Evolutionary conservation across 2,888 invertebrate genomes (phyloP), one percentile per base, ranked within the genome.

Genomic region (Lasioglossum oenotherae): DNA sequence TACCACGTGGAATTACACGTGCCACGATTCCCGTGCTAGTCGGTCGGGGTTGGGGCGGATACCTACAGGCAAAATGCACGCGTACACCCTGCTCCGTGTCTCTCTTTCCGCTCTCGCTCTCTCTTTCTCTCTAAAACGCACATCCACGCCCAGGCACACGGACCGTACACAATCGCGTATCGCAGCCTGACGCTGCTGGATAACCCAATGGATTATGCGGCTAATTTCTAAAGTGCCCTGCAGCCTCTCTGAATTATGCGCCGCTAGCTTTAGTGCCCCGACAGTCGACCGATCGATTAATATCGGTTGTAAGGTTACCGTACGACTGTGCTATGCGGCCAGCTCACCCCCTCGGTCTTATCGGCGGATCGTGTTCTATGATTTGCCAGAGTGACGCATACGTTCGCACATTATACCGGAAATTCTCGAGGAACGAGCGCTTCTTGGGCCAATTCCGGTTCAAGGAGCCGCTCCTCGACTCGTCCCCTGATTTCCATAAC

Each of bases 211-310:
- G 91, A 92, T 94, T 93, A 93, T 92, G 91, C 90, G 92, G 92
- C 92, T 93, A 93, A 94, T 93, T 94, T 92, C 92, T 92, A 94
- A 92, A 94, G 93, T 93, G 92, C 92, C 92, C 87, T 81, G 82
- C 81, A 79, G 78, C 83, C 86, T 85, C 89, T 85, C 87, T 91
- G 92, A 92, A 92, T 93, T 87, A 89, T 92, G 91, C 92, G 87
- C 82, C 86, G 87, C 89, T 85, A 72, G 82, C 88, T 88, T 90
- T 88, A 90, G 91, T 85, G 85, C 78, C 81, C 82, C 81, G 81
- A 85, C 82, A 79, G 85, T 77, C 76, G 74, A 74, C 71, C 85
- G 84, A 87, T 88, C 87, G 88, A 87, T 87, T 88, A 88, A 88
- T 88, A 85, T 87, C 81, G 87, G 82, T 78, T 82, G 79, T 81